These are phyloP conservation scores for Abrostola tripartita DNA, from an alignment of 2,888 invertebrate species.

Conservation along the genomic window DNA sequence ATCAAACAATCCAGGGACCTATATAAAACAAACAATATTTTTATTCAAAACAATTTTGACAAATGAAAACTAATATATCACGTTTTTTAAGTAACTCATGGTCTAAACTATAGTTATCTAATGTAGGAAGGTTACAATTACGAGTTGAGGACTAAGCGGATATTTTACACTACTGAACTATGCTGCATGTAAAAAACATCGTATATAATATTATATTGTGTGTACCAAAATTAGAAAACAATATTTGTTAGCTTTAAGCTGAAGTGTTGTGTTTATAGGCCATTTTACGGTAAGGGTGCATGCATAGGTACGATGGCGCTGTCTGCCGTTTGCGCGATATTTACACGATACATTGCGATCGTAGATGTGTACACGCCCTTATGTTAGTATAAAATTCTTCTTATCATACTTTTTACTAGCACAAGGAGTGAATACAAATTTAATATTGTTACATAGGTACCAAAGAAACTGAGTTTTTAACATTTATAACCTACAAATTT, in stretches of 20 bases:
- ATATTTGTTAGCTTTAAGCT: conserved; percentile 12
- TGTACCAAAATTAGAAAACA: conserved; percentile 29
- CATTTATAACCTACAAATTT: too few species aligned
- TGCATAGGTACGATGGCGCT: neutral
- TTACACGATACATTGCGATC: neutral
- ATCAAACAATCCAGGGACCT: conserved; percentile 56
- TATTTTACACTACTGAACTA: conserved; percentile 47
- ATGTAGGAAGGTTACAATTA: conserved; percentile 43
- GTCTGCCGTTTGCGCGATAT: neutral
- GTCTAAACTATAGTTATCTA: conserved; percentile 65
- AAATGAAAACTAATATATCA: conserved; percentile 71
- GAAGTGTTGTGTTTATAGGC: neutral
- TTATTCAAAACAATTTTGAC: conserved; percentile 75
- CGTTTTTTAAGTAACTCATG: conserved; percentile 78
- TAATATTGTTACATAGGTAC: conserved; percentile 12
- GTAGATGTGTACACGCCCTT: conserved; percentile 20
- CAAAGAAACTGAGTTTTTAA: too few species aligned
- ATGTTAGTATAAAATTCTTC: conserved; percentile 57
- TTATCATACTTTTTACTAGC: conserved; percentile 27
- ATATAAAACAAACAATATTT: conserved; percentile 78
- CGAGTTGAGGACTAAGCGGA: conserved; percentile 64
- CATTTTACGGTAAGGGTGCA: neutral
- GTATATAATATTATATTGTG: conserved; percentile 7
- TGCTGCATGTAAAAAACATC: conserved; percentile 22
- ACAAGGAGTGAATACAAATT: conserved; percentile 24